phyloP scores from a whole-genome alignment of 2,888 invertebrate genomes.

The Metellina segmentata region DNA sequence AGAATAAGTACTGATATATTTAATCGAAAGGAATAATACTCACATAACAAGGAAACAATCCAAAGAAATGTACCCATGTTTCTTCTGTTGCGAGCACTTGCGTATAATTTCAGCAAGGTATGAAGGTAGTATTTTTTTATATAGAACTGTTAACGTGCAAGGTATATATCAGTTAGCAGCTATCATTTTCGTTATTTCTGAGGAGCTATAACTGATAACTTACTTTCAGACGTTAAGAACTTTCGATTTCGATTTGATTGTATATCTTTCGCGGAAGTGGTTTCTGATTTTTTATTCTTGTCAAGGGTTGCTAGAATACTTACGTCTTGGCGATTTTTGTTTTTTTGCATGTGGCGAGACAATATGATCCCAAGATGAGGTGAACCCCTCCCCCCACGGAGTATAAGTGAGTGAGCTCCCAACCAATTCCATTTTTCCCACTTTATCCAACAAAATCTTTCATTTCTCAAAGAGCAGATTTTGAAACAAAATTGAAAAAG shows the following conservation, averaged over 20 bases:
- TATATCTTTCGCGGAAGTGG: background rate
- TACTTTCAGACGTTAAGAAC: background rate
- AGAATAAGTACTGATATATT: no score
- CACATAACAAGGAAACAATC: constrained; percentile 4
- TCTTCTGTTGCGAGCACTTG: background rate
- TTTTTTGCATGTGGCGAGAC: background rate
- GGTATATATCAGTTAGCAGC: background rate
- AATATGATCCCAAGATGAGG: background rate
- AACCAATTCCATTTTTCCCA: background rate
- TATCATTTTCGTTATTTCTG: constrained; percentile 3
- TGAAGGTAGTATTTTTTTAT: background rate
- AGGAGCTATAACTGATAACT: background rate
- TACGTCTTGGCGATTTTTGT: background rate
- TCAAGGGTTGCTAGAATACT: background rate
- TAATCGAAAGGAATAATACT: background rate
- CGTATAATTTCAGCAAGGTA: background rate
- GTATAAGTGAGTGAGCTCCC: background rate
- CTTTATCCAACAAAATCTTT: no score
- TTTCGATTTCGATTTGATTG: constrained; percentile 29
- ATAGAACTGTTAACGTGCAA: background rate
- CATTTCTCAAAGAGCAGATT: no score
- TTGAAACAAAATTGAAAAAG: no score
- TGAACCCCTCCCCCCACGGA: no score
- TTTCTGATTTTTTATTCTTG: background rate
- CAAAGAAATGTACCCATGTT: background rate